Base-by-base conservation (phyloP, 2,888 invertebrate genomes). In the Synergus gifuensis region DNA sequence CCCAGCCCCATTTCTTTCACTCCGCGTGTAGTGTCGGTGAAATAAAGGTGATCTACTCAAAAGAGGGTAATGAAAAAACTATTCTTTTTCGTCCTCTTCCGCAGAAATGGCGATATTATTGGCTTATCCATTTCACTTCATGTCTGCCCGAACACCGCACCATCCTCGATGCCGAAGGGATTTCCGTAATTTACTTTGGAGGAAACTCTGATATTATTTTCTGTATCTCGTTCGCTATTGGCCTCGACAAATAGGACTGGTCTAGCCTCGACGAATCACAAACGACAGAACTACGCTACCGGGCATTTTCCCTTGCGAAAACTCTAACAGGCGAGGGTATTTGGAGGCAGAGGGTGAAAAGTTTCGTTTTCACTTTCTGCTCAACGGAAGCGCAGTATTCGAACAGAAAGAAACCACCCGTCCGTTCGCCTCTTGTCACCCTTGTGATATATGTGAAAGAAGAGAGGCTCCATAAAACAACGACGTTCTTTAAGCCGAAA, bases 91-190 rank as follows among this genome's bases (percentile, higher is more conserved):
- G 58, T n/a, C 60, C 40, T 22, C 18, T 40, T 79, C 73, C 73
- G 85, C 82, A 82, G 85, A 87, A 87, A 89, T 86, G 83, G 85
- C 83, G 81, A 85, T 85, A 85, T 90, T 89, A 89, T 89, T 88
- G 88, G 86, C 85, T 89, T 89, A 89, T 87, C 86, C 87, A 84
- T 81, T 83, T 85, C 85, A 62, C 69, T 82, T 76, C 80, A 78
- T 82, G 79, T 78, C 54, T 49, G 28, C 54, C 36, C 28, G 54
- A 54, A 54, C 49, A 16, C 49, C 54, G 49, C 69, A 49, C 42
- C 64, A 36, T 66, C 85, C 83, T 80, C 82, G 84, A 66, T 49
- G 54, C 73, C 73, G 36, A 73, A 49, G 73, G 73, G 73, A 73
- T 73, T 73, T 54, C 73, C 28, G 73, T 73, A 73, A 73, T 73